These are phyloP conservation scores for Heliconius charithonia DNA, from an alignment of 2,888 invertebrate species.

Conservation along the genomic window DNA sequence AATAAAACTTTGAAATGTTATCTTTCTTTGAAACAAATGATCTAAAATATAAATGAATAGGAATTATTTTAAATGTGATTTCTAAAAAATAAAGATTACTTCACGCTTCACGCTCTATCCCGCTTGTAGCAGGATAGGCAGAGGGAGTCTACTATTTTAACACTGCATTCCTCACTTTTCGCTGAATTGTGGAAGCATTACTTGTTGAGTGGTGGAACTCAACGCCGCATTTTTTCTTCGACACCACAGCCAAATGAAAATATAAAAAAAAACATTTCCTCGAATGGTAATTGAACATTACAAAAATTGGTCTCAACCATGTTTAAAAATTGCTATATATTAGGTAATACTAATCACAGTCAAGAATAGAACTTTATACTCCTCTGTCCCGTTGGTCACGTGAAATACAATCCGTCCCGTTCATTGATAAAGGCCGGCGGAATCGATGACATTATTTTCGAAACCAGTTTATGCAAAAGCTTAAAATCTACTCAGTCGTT, in stretches of 20 bases:
- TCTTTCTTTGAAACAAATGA: not conserved
- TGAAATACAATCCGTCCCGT: not conserved
- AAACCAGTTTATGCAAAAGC: constrained; percentile 27
- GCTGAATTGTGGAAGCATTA: too few species aligned
- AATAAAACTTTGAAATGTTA: constrained; percentile 7
- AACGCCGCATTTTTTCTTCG: too few species aligned
- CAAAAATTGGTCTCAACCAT: too few species aligned
- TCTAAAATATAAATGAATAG: not conserved
- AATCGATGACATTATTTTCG: constrained; percentile 18
- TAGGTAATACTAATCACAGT: not conserved
- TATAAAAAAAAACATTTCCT: too few species aligned
- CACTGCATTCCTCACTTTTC: too few species aligned
- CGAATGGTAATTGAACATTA: too few species aligned
- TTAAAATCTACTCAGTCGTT: not conserved
- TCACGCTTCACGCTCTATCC: too few species aligned
- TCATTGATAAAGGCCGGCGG: constrained; percentile 19
- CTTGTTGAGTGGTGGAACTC: too few species aligned
- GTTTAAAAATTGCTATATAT: too few species aligned
- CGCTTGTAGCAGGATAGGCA: too few species aligned
- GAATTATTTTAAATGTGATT: not conserved
- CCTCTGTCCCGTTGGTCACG: not conserved
- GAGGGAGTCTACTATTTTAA: too few species aligned
- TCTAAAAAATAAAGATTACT: not conserved
- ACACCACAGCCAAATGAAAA: too few species aligned
- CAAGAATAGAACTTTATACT: not conserved